Evolutionary conservation across 2,113 vertebrate species (phyloP).

Genomic region (Chaetops frenatus): DNA sequence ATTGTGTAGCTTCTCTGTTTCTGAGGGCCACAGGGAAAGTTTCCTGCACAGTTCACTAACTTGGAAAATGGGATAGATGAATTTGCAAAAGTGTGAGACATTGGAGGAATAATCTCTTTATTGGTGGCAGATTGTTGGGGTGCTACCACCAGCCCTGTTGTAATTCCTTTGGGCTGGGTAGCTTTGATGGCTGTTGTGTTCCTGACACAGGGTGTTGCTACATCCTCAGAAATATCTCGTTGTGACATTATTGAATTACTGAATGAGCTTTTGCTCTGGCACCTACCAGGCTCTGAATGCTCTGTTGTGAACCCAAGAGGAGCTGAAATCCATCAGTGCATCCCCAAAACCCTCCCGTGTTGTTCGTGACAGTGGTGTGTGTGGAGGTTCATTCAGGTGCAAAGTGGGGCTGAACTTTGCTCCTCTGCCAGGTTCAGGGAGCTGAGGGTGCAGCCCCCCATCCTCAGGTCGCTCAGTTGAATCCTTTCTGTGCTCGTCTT

Average conservation of each 20-base stretch:
- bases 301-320: background rate
- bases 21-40: background rate
- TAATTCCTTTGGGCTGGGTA: background rate
- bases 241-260: background rate
- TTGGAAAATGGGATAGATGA: background rate
- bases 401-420: background rate
- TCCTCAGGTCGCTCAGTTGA: background rate
- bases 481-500: background rate
- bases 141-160: background rate
- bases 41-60: background rate
- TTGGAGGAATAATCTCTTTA: background rate
- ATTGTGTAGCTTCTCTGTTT: background rate
- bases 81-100: accelerated
- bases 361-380: accelerated
- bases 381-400: background rate
- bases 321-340: background rate
- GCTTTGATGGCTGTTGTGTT: background rate
- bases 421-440: background rate
- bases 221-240: background rate
- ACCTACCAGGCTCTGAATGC: background rate
- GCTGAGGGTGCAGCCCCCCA: background rate
- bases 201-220: background rate
- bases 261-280: background rate
- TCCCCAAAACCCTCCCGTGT: background rate
- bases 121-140: background rate